phyloP scores from a whole-genome alignment of 1,140 invertebrate species.

The Brachionus calyciflorus region DNA sequence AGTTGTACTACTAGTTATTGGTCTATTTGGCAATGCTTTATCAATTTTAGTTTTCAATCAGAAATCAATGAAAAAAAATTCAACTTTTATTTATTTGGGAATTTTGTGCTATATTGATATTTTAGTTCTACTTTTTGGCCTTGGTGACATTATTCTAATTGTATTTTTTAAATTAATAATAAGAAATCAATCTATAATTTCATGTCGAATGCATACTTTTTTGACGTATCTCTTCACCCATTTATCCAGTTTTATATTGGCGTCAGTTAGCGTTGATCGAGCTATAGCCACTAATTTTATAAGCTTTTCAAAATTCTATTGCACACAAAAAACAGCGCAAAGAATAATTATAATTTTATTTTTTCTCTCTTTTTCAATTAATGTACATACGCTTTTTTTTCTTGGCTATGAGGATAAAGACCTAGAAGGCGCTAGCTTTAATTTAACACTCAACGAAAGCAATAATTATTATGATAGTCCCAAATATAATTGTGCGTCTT shows the following conservation, averaged over 20 bases:
- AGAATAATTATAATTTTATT: not conserved
- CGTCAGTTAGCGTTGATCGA: slow-evolving; percentile 35
- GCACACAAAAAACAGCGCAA: slow-evolving; percentile 5
- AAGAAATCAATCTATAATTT: not conserved
- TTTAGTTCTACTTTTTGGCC: slow-evolving; percentile 19
- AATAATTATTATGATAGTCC: no score
- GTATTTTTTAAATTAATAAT: not conserved
- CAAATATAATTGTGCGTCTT: not conserved
- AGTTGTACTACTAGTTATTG: slow-evolving; percentile 8
- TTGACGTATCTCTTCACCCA: slow-evolving; percentile 26
- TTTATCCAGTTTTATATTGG: slow-evolving; percentile 27
- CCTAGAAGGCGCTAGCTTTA: not conserved
- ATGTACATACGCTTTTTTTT: slow-evolving; percentile 38
- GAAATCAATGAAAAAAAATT: slow-evolving; percentile 34
- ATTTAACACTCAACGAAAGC: not conserved
- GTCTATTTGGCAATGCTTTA: slow-evolving; percentile 29
- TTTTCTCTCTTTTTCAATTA: not conserved
- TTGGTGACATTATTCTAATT: slow-evolving; percentile 28
- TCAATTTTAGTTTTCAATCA: slow-evolving; percentile 27
- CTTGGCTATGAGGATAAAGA: slow-evolving; percentile 20
- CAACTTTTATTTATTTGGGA: slow-evolving; percentile 40
- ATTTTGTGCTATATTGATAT: slow-evolving; percentile 28
- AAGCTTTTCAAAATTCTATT: slow-evolving; percentile 30
- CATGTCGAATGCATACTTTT: slow-evolving; percentile 41
- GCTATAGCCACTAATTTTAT: slow-evolving; percentile 43